Conservation (phyloP, 2,888 invertebrate genomes). For the Hemicrepidius hirtus region DNA sequence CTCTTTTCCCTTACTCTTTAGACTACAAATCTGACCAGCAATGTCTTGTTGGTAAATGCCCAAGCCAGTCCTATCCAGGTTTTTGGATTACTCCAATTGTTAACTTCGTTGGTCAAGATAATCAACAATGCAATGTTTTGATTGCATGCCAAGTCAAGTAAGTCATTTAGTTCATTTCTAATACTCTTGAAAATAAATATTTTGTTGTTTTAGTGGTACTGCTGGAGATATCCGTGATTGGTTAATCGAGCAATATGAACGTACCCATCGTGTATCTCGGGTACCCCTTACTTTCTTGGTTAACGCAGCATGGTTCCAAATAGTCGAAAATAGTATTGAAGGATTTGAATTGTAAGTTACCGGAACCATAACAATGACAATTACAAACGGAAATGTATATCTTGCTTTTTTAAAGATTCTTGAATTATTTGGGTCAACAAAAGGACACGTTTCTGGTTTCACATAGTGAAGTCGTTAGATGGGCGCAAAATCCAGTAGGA, state of each 20-base stretch:
- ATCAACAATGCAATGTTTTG: conserved; percentile 75
- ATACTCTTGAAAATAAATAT: neutral
- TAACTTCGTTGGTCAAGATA: conserved; percentile 73
- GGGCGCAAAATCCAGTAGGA: conserved; percentile 70
- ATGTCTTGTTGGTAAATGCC: conserved; percentile 76
- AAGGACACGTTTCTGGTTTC: conserved; percentile 71
- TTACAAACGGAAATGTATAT: neutral
- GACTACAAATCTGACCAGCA: conserved; percentile 76
- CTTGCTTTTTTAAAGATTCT: conserved; percentile 58
- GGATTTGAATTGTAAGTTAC: conserved; percentile 26
- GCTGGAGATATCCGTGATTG: conserved; percentile 68
- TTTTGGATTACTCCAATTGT: conserved; percentile 82
- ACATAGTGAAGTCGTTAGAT: conserved; percentile 69
- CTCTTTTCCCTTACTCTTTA: conserved; percentile 82
- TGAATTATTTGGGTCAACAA: conserved; percentile 64
- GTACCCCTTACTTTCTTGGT: conserved; percentile 74
- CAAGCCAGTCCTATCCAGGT: conserved; percentile 75
- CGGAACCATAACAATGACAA: neutral
- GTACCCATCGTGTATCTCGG: conserved; percentile 68
- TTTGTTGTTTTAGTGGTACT: conserved; percentile 13
- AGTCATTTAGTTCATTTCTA: conserved; percentile 57
- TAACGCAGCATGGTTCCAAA: conserved; percentile 73
- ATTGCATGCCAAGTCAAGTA: conserved; percentile 74
- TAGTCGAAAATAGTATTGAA: conserved; percentile 3
- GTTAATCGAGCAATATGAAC: conserved; percentile 71